Base-by-base conservation (phyloP, 2,113 vertebrate species). In the Malurus cyaneus region DNA sequence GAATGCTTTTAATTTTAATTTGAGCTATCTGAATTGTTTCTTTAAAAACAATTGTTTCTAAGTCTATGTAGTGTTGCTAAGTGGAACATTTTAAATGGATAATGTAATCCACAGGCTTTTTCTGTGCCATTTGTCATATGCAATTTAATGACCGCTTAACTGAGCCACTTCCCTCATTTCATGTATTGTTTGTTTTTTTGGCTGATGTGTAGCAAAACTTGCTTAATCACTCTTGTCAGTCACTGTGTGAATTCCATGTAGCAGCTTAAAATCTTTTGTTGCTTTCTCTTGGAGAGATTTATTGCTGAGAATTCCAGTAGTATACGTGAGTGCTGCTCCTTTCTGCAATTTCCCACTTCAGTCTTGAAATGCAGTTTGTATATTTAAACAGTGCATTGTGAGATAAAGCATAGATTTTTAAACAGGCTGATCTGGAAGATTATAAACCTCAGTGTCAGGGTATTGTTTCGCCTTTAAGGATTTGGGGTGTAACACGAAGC, bases 101-200 rank as follows among this genome's bases (percentile, higher is more conserved):
- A 93, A 96, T 96, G 92, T 79, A 93, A 60, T 80, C 77, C 89
- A 82, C 85, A 90, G 76, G 91, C 97, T 89, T 87, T 93, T 93
- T 73, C 70, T 88, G 4, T 89, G 94, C 78, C 76, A 87, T 95
- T 96, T 92, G 89, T 97, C 96, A 91, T 93, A 89, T 49, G 85
- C 81, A 61, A 34, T 94, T 93, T 96, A 96, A 97, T 94, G 89
- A 77, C 70, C 24, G 67, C 86, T 92, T 92, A 95, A 89, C 81
- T 87, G 83, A 97, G 86, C 84, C 80, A 73, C 92, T 91, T 95
- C 91, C 74, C 89, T 89, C 89, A 84, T 91, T 93, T 96, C 93
- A 91, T 92, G 86, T 96, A 86, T 93, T 97, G 92, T 96, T 96
- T 97, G 93, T 60, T 95, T 97, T 96, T 96, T 97, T 93, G 94